Percentiles rank a stretch among this genome's conserved stretches.
These are phyloP conservation scores for Volucella zonaria DNA, from an alignment of 2,888 invertebrate genomes.

Conservation along the genomic window DNA sequence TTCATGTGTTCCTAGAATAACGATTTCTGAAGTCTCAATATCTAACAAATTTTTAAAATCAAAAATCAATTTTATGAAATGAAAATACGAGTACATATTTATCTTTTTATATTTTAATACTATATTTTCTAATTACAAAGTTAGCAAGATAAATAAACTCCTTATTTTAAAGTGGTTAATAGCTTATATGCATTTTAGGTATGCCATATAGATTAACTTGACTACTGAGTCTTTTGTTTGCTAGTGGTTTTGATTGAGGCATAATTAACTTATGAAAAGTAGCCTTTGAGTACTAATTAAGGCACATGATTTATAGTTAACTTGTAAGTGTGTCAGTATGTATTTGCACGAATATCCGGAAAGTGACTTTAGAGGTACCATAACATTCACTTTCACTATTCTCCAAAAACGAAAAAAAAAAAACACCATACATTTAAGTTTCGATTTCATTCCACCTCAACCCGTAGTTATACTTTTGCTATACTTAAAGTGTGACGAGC, in stretches of 20 bases:
- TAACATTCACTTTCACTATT: slow-evolving; percentile 60
- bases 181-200: too few species aligned
- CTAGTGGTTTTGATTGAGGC: slow-evolving; percentile 1
- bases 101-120: too few species aligned
- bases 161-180: too few species aligned
- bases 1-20: too few species aligned
- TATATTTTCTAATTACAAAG: too few species aligned
- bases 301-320: slow-evolving; percentile 12
- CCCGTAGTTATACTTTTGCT: slow-evolving; percentile 36
- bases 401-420: slow-evolving; percentile 37
- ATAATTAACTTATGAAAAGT: slow-evolving; percentile 33
- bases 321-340: slow-evolving; percentile 2
- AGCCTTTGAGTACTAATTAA: slow-evolving; percentile 25
- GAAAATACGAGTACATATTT: too few species aligned
- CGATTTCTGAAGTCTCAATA: too few species aligned
- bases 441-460: slow-evolving; percentile 49
- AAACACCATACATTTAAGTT: slow-evolving; percentile 33
- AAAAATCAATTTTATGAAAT: too few species aligned
- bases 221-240: background rate
- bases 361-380: slow-evolving; percentile 15
- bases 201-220: background rate
- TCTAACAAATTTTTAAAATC: too few species aligned
- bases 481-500: slow-evolving; percentile 41
- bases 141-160: too few species aligned
- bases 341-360: slow-evolving; percentile 5